Base-by-base conservation (phyloP, 2,888 invertebrate genomes). In the Hemaris fuciformis region DNA sequence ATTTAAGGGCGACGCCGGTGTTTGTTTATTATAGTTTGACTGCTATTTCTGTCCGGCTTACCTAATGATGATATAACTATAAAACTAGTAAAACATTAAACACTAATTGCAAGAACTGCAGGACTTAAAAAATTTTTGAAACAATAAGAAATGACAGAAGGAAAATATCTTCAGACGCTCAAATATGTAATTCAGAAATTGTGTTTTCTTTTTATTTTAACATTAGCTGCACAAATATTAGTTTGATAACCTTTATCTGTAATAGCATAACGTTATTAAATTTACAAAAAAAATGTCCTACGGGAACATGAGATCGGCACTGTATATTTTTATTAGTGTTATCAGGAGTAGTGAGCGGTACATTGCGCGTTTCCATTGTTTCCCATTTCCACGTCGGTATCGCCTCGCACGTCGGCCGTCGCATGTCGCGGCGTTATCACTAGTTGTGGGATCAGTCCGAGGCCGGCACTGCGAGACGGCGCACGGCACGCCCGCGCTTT, bases 391-490 rank as follows among this genome's bases (percentile, higher is more conserved):
- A 83, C 73, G 60, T 75, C 70, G 71, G 75, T 71, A 79, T 81
- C 81, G n/a, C n/a, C n/a, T n/a, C n/a, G 83, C 83, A 83, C 71
- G 73, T 70, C 76, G 75, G 72, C 75, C 71, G 80, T 81, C 80
- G 83, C 83, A 84, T 72, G 73, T 70, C 77, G 75, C 71, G 71
- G 77, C 79, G 85, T 91, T 91, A 91, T 91, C 91, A 90, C 78
- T 75, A 74, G 70, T 73, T 73, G 77, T 71, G 75, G 70, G 83
- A 81, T 81, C 89, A 91, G 90, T 91, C 76, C 72, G 77, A 73
- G 77, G 76, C 77, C 82, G 83, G 79, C 72, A 82, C 85, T 76
- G 75, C 69, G 67, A 71, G 69, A 67, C 71, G 73, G 69, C 87
- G 85, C 88, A 89, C 89, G 91, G 74, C 65, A n/a, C 38, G 3